Evolutionary conservation across 2,888 invertebrate genomes (phyloP).

Genomic region (Hypena proboscidalis): DNA sequence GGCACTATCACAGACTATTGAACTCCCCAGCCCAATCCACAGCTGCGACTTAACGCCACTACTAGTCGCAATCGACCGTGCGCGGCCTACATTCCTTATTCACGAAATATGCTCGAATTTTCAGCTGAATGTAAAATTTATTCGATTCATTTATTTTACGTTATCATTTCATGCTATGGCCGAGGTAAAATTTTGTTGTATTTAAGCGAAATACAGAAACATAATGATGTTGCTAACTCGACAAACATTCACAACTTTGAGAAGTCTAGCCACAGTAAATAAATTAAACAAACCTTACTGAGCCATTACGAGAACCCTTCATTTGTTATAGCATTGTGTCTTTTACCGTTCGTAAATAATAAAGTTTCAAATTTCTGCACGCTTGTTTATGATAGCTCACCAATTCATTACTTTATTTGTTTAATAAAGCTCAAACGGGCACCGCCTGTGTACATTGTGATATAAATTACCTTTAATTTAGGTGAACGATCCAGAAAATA

Average conservation of each 20-base stretch:
- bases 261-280: constrained; percentile 42
- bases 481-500: constrained; percentile 80
- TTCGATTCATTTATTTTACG: constrained; percentile 6
- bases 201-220: constrained; percentile 26
- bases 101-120: constrained; percentile 7
- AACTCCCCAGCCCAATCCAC: constrained; percentile 21
- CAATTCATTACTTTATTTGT: constrained; percentile 81
- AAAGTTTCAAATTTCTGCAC: constrained; percentile 71
- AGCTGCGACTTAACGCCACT: constrained; percentile 18
- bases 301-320: constrained; percentile 48
- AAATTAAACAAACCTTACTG: constrained; percentile 32
- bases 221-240: constrained; percentile 30
- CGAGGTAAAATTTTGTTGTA: constrained; percentile 26
- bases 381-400: constrained; percentile 72
- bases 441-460: constrained; percentile 66
- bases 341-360: constrained; percentile 65
- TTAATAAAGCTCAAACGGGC: constrained; percentile 77
- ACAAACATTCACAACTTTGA: constrained; percentile 33
- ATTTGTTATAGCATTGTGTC: constrained; percentile 58
- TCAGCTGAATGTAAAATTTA: constrained; percentile 14
- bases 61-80: constrained; percentile 11
- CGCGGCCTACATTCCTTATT: constrained; percentile 5
- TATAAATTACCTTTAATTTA: constrained; percentile 84
- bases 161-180: constrained; percentile 26
- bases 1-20: constrained; percentile 40